These are phyloP conservation scores for Monochamus alternatus DNA, from an alignment of 2,888 invertebrate species.

Conservation along the genomic window DNA sequence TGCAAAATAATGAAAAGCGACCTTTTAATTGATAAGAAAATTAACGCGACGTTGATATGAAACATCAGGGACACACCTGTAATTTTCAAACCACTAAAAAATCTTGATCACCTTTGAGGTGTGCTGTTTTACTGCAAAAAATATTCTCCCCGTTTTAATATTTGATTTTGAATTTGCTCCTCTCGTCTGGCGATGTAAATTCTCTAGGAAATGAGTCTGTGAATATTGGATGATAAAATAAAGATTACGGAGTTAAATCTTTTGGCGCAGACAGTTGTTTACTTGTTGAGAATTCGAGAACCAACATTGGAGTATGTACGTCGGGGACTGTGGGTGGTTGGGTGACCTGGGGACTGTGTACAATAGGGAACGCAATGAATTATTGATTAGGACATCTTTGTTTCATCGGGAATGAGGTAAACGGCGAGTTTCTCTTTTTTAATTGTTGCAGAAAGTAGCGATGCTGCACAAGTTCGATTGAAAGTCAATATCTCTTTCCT, in stretches of 20 bases:
- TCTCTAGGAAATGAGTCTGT: neutral
- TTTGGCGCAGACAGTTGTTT: conserved; percentile 13
- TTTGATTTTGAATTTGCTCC: neutral
- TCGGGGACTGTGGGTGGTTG: neutral
- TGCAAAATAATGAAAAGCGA: too few species aligned
- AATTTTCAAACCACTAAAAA: too few species aligned
- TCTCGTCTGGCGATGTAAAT: neutral
- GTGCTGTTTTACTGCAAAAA: neutral
- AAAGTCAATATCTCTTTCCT: neutral
- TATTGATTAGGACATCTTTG: conserved; percentile 15
- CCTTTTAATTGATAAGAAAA: too few species aligned
- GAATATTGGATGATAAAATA: conserved; percentile 9
- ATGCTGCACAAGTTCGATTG: neutral
- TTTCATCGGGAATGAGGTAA: conserved; percentile 11
- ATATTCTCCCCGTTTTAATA: neutral
- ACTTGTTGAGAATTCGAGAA: conserved; percentile 7
- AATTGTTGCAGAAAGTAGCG: neutral
- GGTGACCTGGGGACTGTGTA: neutral
- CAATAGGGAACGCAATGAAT: conserved; percentile 4
- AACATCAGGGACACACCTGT: too few species aligned
- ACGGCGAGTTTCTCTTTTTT: conserved; percentile 11
- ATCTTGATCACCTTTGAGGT: too few species aligned
- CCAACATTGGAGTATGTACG: conserved; percentile 12
- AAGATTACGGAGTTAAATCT: conserved; percentile 9
- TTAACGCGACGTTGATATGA: too few species aligned